These are phyloP conservation scores for Tachysurus fulvidraco DNA, from an alignment of 2,113 vertebrate species.

Conservation along the genomic window DNA sequence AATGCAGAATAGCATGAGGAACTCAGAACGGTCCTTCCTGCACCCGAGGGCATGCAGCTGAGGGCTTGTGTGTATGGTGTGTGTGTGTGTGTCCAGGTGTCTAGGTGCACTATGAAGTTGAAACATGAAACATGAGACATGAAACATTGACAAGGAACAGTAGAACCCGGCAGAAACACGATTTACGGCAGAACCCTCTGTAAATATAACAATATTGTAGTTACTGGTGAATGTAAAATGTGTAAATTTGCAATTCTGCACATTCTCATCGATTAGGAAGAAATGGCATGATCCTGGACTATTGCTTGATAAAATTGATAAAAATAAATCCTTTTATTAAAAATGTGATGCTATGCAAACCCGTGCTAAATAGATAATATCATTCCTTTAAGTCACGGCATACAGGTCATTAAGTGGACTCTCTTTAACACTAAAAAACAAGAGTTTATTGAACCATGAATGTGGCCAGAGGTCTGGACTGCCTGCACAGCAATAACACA, in stretches of 20 bases:
- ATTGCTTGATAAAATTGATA: conserved; percentile 53
- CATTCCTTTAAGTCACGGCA: conserved; percentile 41
- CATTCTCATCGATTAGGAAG: not conserved
- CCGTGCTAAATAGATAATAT: conserved; percentile 57
- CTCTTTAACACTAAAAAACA: conserved; percentile 27
- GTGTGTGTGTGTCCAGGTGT: conserved; percentile 13
- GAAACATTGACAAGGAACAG: conserved; percentile 52
- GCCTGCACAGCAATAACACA: conserved; percentile 1
- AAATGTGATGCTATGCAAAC: conserved; percentile 46
- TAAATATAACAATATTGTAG: not conserved
- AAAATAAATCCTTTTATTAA: conserved; percentile 30
- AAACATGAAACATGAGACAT: conserved; percentile 49
- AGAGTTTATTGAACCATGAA: conserved; percentile 6
- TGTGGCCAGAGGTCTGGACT: not conserved
- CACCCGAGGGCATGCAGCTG: conserved; percentile 12
- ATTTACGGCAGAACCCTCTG: conserved; percentile 1
- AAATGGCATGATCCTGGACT: not conserved
- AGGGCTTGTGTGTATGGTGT: not conserved
- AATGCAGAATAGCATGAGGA: conserved; percentile 25
- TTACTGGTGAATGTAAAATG: not conserved
- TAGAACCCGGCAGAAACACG: conserved; percentile 7
- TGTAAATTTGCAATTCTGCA: conserved; percentile 13
- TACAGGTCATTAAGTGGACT: conserved; percentile 37
- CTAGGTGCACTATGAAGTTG: conserved; percentile 33
- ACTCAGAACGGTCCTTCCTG: conserved; percentile 18